These are phyloP conservation scores for Salminus brasiliensis DNA, from an alignment of 2,113 vertebrate species.

Conservation along the genomic window DNA sequence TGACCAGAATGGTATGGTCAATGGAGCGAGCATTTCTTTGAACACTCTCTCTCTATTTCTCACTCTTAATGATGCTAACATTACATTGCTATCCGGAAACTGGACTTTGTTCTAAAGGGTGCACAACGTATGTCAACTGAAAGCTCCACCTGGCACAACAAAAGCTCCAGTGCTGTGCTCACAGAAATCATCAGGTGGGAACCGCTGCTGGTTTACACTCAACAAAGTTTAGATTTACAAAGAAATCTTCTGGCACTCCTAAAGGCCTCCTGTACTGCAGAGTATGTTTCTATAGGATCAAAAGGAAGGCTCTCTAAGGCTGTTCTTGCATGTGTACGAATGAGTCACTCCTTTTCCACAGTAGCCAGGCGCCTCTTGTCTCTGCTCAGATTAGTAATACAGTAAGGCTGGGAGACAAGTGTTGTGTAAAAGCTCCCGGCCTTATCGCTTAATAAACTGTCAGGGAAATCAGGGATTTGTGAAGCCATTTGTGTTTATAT, in stretches of 20 bases:
- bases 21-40: not conserved
- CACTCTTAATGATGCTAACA: not conserved
- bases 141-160: conserved; percentile 25
- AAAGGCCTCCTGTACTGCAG: not conserved
- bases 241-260: not conserved
- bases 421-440: not conserved
- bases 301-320: not conserved
- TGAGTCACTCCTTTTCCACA: conserved; percentile 26
- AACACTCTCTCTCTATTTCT: not conserved
- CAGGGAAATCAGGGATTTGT: not conserved
- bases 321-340: conserved; percentile 6
- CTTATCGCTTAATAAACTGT: conserved; percentile 6
- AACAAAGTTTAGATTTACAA: not conserved
- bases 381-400: conserved; percentile 20
- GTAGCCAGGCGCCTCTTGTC: conserved; percentile 15
- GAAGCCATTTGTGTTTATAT: conserved; percentile 27
- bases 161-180: not conserved
- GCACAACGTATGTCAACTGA: not conserved
- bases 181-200: not conserved
- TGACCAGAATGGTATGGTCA: not conserved
- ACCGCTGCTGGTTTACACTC: not conserved
- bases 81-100: conserved; percentile 6
- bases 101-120: not conserved
- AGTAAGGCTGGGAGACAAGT: not conserved
- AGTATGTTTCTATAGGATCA: conserved; percentile 6